Evolutionary conservation across 2,888 invertebrate genomes (phyloP).

Genomic region (Luffia ferchaultella): DNA sequence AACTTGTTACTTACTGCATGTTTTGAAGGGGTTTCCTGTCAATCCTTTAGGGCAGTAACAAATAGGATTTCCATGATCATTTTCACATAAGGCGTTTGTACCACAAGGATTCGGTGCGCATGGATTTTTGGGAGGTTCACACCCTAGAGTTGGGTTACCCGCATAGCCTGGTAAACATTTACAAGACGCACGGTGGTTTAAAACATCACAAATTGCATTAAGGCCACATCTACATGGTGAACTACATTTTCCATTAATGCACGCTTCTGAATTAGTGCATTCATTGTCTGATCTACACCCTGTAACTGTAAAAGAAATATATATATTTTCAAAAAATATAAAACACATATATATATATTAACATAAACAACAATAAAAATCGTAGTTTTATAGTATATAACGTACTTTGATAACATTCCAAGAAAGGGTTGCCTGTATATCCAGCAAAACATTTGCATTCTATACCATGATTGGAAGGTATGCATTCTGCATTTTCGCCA

Average conservation of each 20-base stretch:
- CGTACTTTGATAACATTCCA: constrained; percentile 72
- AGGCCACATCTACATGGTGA: constrained; percentile 82
- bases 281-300: constrained; percentile 78
- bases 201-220: constrained; percentile 83
- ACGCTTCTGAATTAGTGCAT: constrained; percentile 78
- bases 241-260: constrained; percentile 77
- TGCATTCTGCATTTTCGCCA: constrained; percentile 83
- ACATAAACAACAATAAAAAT: no score
- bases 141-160: constrained; percentile 78
- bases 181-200: constrained; percentile 81
- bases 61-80: constrained; percentile 85
- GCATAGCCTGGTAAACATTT: constrained; percentile 84
- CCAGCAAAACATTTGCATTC: constrained; percentile 79
- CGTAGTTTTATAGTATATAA: background rate
- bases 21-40: constrained; percentile 90
- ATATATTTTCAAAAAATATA: constrained; percentile 8
- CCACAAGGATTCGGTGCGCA: constrained; percentile 90
- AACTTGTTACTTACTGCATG: constrained; percentile 83
- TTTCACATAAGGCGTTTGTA: constrained; percentile 83
- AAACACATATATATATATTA: no score
- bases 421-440: constrained; percentile 79
- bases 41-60: constrained; percentile 90
- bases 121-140: constrained; percentile 78
- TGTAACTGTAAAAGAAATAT: constrained; percentile 52
- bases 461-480: constrained; percentile 77